phyloP scores from a whole-genome alignment of 2,797 vertebrate genomes.

The Megaceryle alcyon region DNA sequence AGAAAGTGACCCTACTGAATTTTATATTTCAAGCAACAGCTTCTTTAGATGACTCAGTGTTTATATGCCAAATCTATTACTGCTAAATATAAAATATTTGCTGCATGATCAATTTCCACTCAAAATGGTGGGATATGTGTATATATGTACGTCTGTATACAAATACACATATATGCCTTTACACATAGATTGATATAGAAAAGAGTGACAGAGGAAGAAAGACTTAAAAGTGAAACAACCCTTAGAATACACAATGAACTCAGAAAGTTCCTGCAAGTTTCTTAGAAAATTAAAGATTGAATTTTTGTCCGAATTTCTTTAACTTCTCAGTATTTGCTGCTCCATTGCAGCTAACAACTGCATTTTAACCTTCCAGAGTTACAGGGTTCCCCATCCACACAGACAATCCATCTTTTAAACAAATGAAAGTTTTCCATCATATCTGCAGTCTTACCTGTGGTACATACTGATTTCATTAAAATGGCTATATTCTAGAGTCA shows the following conservation, averaged over 20 bases:
- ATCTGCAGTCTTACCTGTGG: neutral
- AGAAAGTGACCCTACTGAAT: neutral
- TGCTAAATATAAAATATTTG: neutral
- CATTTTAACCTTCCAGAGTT: neutral
- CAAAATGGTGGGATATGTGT: neutral
- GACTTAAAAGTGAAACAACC: neutral
- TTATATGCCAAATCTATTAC: neutral
- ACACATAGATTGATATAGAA: neutral
- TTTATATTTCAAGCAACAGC: neutral
- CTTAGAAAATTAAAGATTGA: neutral
- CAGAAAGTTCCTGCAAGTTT: neutral
- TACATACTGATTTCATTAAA: slow-evolving; percentile 22
- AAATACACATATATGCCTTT: neutral
- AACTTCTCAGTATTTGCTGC: neutral
- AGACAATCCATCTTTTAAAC: neutral
- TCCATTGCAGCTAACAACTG: neutral
- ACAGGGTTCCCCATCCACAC: neutral
- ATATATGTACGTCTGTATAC: neutral
- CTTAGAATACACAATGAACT: neutral
- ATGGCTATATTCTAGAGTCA: neutral
- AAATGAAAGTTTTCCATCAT: neutral
- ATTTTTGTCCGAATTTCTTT: neutral
- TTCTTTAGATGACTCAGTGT: neutral
- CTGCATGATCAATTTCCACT: neutral
- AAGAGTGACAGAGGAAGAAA: neutral